A percentile compares a stretch with the other conserved stretches of the same genome.
phyloP scores from a whole-genome alignment of 2,888 invertebrate species.

The Drosophila mulleri region DNA sequence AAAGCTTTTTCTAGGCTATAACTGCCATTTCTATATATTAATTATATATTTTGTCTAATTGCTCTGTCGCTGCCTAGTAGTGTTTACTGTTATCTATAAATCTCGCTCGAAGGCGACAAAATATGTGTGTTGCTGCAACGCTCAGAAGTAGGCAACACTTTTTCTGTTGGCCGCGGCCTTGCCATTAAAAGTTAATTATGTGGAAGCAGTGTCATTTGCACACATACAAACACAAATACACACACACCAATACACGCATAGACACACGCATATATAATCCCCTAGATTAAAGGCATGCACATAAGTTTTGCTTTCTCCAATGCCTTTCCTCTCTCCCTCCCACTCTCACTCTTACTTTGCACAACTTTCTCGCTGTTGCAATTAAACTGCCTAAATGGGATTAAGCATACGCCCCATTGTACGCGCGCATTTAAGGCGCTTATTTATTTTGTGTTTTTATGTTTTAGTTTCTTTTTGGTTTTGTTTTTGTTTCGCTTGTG shows the following conservation, averaged over 20 bases:
- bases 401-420: slow-evolving; percentile 71
- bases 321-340: neutral
- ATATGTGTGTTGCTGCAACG: slow-evolving; percentile 22
- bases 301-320: slow-evolving; percentile 42
- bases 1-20: too few species aligned
- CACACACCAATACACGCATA: slow-evolving; percentile 6
- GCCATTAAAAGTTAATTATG: slow-evolving; percentile 70
- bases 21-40: neutral
- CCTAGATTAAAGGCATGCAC: slow-evolving; percentile 31
- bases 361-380: slow-evolving; percentile 36
- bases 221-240: slow-evolving; percentile 11
- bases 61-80: neutral
- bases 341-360: neutral
- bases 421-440: slow-evolving; percentile 64
- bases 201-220: slow-evolving; percentile 49
- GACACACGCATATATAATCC: slow-evolving; percentile 22
- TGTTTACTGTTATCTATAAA: neutral
- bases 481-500: slow-evolving; percentile 5
- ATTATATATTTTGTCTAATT: neutral
- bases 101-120: slow-evolving; percentile 23
- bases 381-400: slow-evolving; percentile 74
- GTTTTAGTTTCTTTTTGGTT: slow-evolving; percentile 19
- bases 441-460: slow-evolving; percentile 32
- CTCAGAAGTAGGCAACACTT: slow-evolving; percentile 44
- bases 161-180: slow-evolving; percentile 37